A percentile compares a stretch with the other conserved stretches of the same genome.
phyloP scores from a whole-genome alignment of 2,797 vertebrate genomes.

The Tokudaia tokunoshimensis region DNA sequence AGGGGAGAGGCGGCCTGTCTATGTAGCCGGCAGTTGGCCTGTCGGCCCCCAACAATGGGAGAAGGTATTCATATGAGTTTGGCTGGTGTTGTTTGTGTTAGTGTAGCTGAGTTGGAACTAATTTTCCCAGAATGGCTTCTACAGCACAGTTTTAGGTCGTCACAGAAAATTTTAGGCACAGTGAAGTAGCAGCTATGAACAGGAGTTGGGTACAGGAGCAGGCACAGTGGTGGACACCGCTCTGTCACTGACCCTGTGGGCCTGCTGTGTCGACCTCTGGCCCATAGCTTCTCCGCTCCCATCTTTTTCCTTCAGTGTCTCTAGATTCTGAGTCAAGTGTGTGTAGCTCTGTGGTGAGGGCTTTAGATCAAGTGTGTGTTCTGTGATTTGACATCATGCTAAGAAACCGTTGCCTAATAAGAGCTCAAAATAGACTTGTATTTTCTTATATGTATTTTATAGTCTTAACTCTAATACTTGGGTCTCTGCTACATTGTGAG shows the following conservation, averaged over 20 bases:
- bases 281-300: neutral
- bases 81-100: neutral
- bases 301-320: neutral
- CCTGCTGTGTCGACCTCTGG: neutral
- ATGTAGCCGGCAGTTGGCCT: too few species aligned
- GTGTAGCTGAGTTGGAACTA: neutral
- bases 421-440: neutral
- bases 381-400: neutral
- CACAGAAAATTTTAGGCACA: neutral
- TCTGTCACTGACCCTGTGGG: neutral
- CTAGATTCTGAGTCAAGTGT: neutral
- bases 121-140: slow-evolving; percentile 15
- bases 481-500: neutral
- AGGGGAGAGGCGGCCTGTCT: too few species aligned
- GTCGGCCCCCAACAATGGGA: too few species aligned
- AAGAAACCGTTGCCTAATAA: neutral
- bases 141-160: neutral
- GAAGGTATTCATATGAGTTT: neutral
- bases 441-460: neutral
- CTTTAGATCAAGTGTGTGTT: neutral
- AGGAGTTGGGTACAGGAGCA: neutral
- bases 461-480: neutral
- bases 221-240: neutral
- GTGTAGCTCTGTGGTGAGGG: neutral
- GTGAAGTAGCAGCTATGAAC: neutral